Base-by-base conservation (phyloP, 2,113 vertebrate species). In the Globicephala melas region DNA sequence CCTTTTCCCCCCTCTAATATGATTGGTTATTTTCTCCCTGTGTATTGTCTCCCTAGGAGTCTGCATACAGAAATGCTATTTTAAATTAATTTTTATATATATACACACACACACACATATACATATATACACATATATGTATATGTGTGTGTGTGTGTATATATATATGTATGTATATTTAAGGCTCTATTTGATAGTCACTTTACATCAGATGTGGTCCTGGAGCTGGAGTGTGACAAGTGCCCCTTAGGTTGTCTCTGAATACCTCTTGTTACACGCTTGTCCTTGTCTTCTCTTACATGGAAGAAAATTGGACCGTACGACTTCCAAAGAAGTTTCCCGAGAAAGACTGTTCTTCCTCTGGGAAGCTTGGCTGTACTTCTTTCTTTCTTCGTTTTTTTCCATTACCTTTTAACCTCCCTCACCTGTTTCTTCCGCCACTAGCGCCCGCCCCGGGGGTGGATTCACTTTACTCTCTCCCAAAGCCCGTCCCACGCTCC, bases 51-150 rank as follows among this genome's bases (percentile, higher is more conserved):
- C 73, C 41, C 15, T 76, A 47, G 73, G 15, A 76, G 26, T 31
- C 17, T 76, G 26, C 14, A 18, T 76, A 76, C 28, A 47, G 41
- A 76, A 76, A 76, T 41, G 8, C 41, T 47, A 76, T 47, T 18
- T 31, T 76, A 76, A 76, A 76, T 76, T 6, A 47, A 9, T 74
- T 8, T 74, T 9, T 28, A 28, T 44, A 41, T 41, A 50, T 13
- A 50, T 13, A 50, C 12, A 50, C 47, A 14, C 47, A 50, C 47
- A 50, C 3, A 13, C 1, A 50, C 3, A 14, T 13, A 14, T 11
- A 50, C 47, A 50, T 3, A 13, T 3, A 50, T 13, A 50, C 2
- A 50, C 1, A 50, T 14, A 1, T 4, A 3, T 50, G 3, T 50
- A 14, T 14, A 14, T 47, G 1, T 50, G 0, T 47, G 11, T 50